Evolutionary conservation across 2,113 vertebrate genomes (phyloP).

Genomic region (Neolamprologus toae): DNA sequence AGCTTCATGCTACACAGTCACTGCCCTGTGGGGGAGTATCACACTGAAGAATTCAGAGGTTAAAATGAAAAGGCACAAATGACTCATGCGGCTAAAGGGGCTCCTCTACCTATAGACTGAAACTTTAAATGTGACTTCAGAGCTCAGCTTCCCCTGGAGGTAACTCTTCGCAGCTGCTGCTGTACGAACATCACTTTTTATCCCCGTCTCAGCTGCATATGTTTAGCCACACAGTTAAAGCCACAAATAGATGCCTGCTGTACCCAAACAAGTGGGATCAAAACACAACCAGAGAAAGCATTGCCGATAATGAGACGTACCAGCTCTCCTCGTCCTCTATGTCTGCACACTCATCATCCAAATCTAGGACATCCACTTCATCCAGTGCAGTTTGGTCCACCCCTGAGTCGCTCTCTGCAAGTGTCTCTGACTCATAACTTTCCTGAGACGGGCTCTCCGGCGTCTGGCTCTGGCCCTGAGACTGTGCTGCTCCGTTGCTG

Average conservation of each 20-base stretch:
- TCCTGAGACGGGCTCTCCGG: slow-evolving; percentile 29
- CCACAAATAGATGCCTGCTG: neutral
- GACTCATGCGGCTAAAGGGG: slow-evolving; percentile 20
- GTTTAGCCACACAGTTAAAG: neutral
- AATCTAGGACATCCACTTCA: slow-evolving; percentile 81
- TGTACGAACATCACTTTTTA: neutral
- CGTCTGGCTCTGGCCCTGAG: slow-evolving; percentile 17
- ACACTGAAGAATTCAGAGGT: neutral
- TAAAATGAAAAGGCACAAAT: neutral
- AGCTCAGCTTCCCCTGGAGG: neutral
- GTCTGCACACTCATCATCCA: slow-evolving; percentile 74
- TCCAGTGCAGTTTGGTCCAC: slow-evolving; percentile 72
- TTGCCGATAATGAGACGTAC: slow-evolving; percentile 63
- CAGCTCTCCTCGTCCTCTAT: slow-evolving; percentile 82
- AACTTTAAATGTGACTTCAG: neutral
- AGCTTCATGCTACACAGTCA: neutral
- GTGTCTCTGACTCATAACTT: slow-evolving; percentile 64
- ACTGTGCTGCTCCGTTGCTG: neutral
- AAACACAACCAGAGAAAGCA: neutral
- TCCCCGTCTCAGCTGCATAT: neutral
- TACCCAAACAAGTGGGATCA: neutral
- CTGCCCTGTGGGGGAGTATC: neutral
- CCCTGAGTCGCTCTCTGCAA: slow-evolving; percentile 49
- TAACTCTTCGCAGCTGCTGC: neutral
- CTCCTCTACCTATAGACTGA: neutral